These are phyloP conservation scores for Agelaius tricolor DNA, from an alignment of 2,113 vertebrate genomes.

Conservation along the genomic window DNA sequence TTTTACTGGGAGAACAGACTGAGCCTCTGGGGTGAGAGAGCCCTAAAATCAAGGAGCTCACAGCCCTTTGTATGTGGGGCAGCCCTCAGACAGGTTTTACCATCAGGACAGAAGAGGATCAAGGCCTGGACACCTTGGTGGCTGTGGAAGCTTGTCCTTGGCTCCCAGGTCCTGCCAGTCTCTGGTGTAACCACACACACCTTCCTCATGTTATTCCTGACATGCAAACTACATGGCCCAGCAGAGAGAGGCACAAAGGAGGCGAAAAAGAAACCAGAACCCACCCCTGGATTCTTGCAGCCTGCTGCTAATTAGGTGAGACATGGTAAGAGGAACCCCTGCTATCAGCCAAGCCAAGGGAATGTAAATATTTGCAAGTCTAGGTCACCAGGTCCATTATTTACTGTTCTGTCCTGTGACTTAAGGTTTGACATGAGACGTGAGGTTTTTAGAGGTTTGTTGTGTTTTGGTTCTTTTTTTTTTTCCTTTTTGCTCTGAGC, in stretches of 20 bases:
- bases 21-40: not conserved
- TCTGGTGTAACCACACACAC: not conserved
- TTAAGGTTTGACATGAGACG: conserved; percentile 44
- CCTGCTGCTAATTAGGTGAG: conserved; percentile 67
- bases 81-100: not conserved
- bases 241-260: not conserved
- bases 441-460: not conserved
- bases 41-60: not conserved
- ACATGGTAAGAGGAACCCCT: conserved; percentile 26
- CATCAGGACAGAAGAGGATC: not conserved
- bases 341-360: conserved; percentile 57
- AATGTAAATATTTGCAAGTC: conserved; percentile 73
- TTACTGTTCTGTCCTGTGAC: conserved; percentile 40
- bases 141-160: not conserved
- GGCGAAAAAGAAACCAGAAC: conserved; percentile 55
- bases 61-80: not conserved
- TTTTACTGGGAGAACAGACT: not conserved
- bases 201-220: not conserved
- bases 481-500: not conserved
- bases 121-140: not conserved
- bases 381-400: conserved; percentile 60
- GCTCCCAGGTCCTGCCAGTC: not conserved
- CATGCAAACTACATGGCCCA: not conserved
- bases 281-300: conserved; percentile 18
- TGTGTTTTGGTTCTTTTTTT: not conserved